Percentiles rank a stretch among this genome's conserved stretches.
Evolutionary conservation across 2,888 invertebrate genomes (phyloP).

Genomic region (Coenonympha glycerion): DNA sequence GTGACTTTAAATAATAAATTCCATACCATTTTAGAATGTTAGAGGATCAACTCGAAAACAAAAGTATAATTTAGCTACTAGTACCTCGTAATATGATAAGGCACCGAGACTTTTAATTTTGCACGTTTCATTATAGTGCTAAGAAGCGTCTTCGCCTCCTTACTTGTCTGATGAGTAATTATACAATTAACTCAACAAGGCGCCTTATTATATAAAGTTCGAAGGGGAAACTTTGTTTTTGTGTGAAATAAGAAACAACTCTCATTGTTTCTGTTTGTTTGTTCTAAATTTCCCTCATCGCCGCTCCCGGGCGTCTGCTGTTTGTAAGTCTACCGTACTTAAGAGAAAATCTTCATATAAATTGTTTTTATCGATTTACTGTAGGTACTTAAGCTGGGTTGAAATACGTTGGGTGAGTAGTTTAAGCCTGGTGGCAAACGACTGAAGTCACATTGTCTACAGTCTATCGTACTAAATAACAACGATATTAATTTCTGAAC

Average conservation of each 20-base stretch:
- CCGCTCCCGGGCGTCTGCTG: constrained; percentile 37
- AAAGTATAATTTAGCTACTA: not conserved
- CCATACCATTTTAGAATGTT: no score
- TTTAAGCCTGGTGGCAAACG: not conserved
- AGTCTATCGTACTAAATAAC: not conserved
- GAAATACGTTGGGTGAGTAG: not conserved
- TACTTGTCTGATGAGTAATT: constrained; percentile 39
- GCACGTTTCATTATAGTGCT: constrained; percentile 18
- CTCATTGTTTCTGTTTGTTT: constrained; percentile 43
- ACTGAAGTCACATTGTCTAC: not conserved
- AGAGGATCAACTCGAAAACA: no score
- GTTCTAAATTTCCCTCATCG: constrained; percentile 40
- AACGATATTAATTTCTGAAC: not conserved
- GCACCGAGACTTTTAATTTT: constrained; percentile 10
- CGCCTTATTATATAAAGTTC: constrained; percentile 48
- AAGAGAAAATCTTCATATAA: constrained; percentile 26
- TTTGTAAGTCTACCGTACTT: constrained; percentile 29
- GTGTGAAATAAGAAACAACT: constrained; percentile 54
- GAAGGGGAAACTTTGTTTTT: constrained; percentile 50
- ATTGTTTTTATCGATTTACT: constrained; percentile 24
- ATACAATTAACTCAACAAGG: constrained; percentile 64
- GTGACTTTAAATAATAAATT: no score
- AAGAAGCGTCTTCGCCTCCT: constrained; percentile 24
- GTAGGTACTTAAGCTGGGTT: not conserved
- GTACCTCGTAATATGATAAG: constrained; percentile 2